These are phyloP conservation scores for Lordiphosa clarofinis DNA, from an alignment of 1,140 invertebrate species.

Conservation along the genomic window DNA sequence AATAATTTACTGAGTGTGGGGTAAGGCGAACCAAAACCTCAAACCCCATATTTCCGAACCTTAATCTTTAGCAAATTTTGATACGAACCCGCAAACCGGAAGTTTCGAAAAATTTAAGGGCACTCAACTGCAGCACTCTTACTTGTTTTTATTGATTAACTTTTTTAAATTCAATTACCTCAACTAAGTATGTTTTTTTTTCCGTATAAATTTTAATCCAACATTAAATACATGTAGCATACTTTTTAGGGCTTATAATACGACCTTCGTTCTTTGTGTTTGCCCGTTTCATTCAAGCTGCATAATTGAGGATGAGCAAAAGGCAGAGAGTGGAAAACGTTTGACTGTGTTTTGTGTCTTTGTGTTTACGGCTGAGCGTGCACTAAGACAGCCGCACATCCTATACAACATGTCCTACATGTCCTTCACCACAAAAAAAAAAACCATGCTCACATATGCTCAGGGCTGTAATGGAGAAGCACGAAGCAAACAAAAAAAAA, in stretches of 20 bases:
- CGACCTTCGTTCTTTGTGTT: constrained; percentile 51
- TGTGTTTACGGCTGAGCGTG: constrained; percentile 46
- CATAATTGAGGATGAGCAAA: constrained; percentile 63
- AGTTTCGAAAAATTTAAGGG: too few species aligned
- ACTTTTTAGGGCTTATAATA: constrained; percentile 55
- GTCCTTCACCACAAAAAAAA: constrained; percentile 42
- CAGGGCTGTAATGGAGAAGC: constrained; percentile 12
- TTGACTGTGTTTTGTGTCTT: constrained; percentile 24
- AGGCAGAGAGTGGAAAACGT: constrained; percentile 46
- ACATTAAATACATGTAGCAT: constrained; percentile 52
- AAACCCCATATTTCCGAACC: too few species aligned
- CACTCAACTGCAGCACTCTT: too few species aligned
- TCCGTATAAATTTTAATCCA: constrained; percentile 1
- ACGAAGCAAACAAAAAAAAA: background rate
- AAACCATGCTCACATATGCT: constrained; percentile 33
- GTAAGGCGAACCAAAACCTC: too few species aligned
- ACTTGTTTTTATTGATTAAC: too few species aligned
- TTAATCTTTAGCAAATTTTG: too few species aligned
- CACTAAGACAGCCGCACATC: constrained; percentile 55
- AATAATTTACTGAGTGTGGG: too few species aligned
- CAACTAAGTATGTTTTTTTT: too few species aligned
- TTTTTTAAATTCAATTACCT: too few species aligned
- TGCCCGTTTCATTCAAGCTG: constrained; percentile 59
- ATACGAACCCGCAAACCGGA: too few species aligned
- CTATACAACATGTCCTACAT: constrained; percentile 34